A percentile compares a stretch with the other conserved stretches of the same genome.
phyloP scores from a whole-genome alignment of 1,140 invertebrate species.

The Caerostris darwini region DNA sequence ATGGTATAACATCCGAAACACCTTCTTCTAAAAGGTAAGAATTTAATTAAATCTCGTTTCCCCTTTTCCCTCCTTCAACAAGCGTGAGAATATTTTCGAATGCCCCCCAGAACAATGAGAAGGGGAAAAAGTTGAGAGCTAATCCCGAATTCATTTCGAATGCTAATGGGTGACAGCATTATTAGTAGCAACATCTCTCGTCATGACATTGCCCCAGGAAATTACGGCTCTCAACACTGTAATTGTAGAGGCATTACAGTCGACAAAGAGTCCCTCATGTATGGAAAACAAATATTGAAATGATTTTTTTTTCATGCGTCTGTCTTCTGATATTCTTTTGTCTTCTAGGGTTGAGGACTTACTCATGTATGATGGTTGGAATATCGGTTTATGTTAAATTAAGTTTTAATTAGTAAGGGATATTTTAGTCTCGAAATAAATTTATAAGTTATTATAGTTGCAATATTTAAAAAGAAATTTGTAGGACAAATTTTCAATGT shows the following conservation, averaged over 20 bases:
- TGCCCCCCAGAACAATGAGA: neutral
- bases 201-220: neutral
- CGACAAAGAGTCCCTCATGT: neutral
- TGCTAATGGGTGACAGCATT: slow-evolving; percentile 8
- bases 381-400: too few species aligned
- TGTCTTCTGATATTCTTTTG: neutral
- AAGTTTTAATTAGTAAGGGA: too few species aligned
- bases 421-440: too few species aligned
- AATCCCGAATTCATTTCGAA: neutral
- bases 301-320: neutral
- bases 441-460: too few species aligned
- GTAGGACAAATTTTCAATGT: too few species aligned
- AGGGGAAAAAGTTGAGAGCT: neutral
- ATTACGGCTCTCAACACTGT: neutral
- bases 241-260: neutral
- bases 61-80: neutral
- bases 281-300: neutral
- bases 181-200: neutral
- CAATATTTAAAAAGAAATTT: too few species aligned
- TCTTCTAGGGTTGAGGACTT: neutral
- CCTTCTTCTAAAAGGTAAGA: neutral
- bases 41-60: slow-evolving; percentile 13
- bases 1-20: neutral
- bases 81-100: slow-evolving; percentile 23
- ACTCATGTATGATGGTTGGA: neutral